Percentiles rank a stretch among this genome's conserved stretches.
Conservation (phyloP, 2,113 vertebrate genomes). For the Carassius gibelio region DNA sequence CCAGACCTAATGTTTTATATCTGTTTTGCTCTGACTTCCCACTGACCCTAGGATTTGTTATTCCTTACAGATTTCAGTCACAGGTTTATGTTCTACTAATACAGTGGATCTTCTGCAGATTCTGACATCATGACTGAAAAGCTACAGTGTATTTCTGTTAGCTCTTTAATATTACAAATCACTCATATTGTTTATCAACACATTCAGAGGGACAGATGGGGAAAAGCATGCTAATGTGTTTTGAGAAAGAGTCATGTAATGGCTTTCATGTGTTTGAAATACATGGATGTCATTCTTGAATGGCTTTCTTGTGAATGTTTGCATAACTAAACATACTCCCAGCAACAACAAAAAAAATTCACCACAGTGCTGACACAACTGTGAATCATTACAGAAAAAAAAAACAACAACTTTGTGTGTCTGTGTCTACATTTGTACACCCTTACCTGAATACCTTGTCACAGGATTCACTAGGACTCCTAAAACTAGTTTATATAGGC, state of each 20-base stretch:
- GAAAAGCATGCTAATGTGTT: not conserved
- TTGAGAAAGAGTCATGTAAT: constrained; percentile 20
- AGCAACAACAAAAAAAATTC: not conserved
- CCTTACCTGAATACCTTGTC: not conserved
- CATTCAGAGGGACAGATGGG: constrained; percentile 28
- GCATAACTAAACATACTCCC: constrained; percentile 19
- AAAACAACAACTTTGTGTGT: not conserved
- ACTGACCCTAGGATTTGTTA: not conserved
- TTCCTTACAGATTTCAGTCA: not conserved
- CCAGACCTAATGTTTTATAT: not conserved
- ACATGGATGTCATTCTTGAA: constrained; percentile 36
- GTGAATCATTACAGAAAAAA: not conserved
- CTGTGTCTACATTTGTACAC: not conserved
- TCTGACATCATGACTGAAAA: constrained; percentile 34
- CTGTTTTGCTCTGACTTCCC: not conserved
- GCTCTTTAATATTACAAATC: constrained; percentile 21
- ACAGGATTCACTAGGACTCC: not conserved
- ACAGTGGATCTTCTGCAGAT: not conserved
- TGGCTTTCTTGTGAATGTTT: constrained; percentile 35
- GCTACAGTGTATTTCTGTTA: constrained; percentile 38
- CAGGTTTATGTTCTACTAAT: constrained; percentile 5
- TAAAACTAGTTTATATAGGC: too few relatives aligned
- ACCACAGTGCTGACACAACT: not conserved
- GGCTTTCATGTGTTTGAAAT: constrained; percentile 27
- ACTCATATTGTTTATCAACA: constrained; percentile 52